Evolutionary conservation across 2,797 vertebrate genomes (phyloP), one percentile per base, ranked within the genome.

Genomic region (Buceros bicornis): DNA sequence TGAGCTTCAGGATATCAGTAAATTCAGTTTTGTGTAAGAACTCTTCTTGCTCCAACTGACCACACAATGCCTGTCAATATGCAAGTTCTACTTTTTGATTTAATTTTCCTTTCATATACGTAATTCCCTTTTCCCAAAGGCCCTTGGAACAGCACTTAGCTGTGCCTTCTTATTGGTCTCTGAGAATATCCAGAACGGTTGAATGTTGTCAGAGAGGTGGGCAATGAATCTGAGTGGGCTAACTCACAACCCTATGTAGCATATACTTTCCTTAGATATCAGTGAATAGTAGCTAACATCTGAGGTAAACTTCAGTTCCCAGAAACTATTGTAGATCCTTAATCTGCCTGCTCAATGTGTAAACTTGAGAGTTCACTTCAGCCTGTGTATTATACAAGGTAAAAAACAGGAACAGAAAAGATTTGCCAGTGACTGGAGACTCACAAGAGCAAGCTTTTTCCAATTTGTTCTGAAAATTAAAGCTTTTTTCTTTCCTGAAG

Each of bases 311-410:
- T 73, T 61, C 43, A 69, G 73, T 82, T 95, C 53, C 37, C 45
- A 86, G 57, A 94, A 96, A 76, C 33, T 67, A 16, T 31, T 80
- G 71, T 66, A 85, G 61, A 82, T 86, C 56, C 95, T 96, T 97
- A 97, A 95, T 95, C 71, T 95, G 74, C 45, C 43, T 4, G 15
- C 79, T 89, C n/a, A 71, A 11, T 62, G 37, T 76, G 29, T 77
- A 54, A 95, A 89, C 29, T 84, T 80, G 81, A 60, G 11, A 3
- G 5, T 76, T 82, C 24, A 8, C 25, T 80, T 79, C 54, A 90
- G 78, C 79, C 85, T 91, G 45, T 79, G 73, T 85, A 61, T 72
- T 92, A 12, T 43, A 72, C 1, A 2, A 87, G 53, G 67, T 78
- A 60, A 94, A 79, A 51, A 72, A 43, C n/a, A 72, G 15, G 28